Evolutionary conservation across 2,888 invertebrate species (phyloP).

Genomic region (Polydesmus complanatus): DNA sequence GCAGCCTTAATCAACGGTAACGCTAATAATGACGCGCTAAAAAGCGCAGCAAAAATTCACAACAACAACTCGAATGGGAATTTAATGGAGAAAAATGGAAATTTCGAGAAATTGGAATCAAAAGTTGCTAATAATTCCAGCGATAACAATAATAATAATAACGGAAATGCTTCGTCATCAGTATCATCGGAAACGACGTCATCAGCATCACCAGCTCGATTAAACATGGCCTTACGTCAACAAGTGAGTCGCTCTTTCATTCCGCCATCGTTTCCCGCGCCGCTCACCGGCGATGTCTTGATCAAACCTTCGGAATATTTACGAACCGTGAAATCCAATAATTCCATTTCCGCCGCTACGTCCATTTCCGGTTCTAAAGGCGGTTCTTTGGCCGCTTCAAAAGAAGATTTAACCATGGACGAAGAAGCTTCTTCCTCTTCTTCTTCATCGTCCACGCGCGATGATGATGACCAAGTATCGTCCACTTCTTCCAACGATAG

Average conservation of each 20-base stretch:
- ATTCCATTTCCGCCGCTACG: background rate
- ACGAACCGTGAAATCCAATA: constrained; percentile 46
- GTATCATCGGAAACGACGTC: background rate
- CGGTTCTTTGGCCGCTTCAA: constrained; percentile 17
- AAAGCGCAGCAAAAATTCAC: background rate
- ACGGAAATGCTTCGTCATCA: background rate
- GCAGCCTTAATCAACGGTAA: background rate
- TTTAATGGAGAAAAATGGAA: no score
- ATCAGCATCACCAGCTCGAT: background rate
- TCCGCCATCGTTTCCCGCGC: constrained; percentile 71
- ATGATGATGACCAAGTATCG: constrained; percentile 13
- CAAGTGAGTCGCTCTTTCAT: constrained; percentile 77
- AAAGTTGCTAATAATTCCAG: background rate
- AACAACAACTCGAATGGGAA: background rate
- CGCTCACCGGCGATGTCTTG: constrained; percentile 58
- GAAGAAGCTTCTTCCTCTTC: constrained; percentile 14
- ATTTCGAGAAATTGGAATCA: background rate
- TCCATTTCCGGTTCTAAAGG: background rate
- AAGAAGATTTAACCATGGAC: constrained; percentile 18
- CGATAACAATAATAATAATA: background rate
- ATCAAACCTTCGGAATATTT: constrained; percentile 88
- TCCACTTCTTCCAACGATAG: constrained; percentile 17
- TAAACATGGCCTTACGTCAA: constrained; percentile 32
- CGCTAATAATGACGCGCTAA: background rate
- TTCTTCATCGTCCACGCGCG: background rate